A percentile compares a stretch with the other conserved stretches of the same genome.
These are phyloP conservation scores for Poecilus cupreus DNA, from an alignment of 2,888 invertebrate genomes.

Conservation along the genomic window DNA sequence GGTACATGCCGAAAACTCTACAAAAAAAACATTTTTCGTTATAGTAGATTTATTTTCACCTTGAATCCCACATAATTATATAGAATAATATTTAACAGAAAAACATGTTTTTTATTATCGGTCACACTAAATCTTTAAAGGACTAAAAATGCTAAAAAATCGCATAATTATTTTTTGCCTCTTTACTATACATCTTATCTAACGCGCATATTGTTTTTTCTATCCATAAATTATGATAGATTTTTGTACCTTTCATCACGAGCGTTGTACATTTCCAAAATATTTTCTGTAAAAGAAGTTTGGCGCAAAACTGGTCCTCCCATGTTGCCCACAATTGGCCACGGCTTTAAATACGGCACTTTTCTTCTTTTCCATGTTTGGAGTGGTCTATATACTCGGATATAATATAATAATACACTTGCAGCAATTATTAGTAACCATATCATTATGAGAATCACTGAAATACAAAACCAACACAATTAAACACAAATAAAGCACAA, in stretches of 20 bases:
- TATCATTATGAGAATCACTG: constrained; percentile 22
- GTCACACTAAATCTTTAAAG: no score
- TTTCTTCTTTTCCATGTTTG: constrained; percentile 65
- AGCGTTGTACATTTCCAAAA: constrained; percentile 64
- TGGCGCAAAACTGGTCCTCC: background rate
- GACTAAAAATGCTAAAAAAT: no score
- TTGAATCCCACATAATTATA: no score
- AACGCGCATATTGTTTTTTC: no score
- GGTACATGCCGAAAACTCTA: constrained; percentile 66
- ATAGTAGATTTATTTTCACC: no score
- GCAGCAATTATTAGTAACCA: constrained; percentile 35
- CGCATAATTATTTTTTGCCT: no score
- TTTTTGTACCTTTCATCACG: no score
- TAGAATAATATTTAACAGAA: no score
- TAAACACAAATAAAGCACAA: background rate
- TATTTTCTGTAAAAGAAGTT: background rate
- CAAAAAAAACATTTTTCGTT: no score
- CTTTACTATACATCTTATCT: no score
- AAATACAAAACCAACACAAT: background rate
- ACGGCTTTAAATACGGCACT: constrained; percentile 62
- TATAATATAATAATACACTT: constrained; percentile 3
- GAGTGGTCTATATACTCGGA: constrained; percentile 8
- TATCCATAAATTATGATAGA: no score
- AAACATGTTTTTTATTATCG: no score
- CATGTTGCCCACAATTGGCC: constrained; percentile 64